Conservation (phyloP, 1,140 invertebrate species). For the Tetramorium simillimum region DNA sequence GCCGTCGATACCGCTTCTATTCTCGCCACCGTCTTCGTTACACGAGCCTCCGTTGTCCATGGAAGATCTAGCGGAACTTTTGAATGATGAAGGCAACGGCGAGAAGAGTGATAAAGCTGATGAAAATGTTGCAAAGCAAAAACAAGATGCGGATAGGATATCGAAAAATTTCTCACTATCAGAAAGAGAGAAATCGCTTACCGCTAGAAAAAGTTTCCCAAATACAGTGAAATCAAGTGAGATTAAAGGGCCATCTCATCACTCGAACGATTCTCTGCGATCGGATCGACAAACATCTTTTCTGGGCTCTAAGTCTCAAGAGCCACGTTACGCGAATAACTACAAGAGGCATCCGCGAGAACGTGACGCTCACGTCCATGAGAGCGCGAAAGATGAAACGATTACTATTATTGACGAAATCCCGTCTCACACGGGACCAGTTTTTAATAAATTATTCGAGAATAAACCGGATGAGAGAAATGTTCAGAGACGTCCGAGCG, state of each 20-base stretch:
- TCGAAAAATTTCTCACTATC: not conserved
- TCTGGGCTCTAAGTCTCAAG: conserved; percentile 46
- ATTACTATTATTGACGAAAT: conserved; percentile 27
- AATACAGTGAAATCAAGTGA: conserved; percentile 35
- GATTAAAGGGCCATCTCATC: not conserved
- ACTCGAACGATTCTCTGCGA: not conserved
- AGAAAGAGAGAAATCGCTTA: conserved; percentile 13
- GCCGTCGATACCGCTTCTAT: conserved; percentile 62
- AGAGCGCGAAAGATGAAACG: conserved; percentile 38
- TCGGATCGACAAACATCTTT: not conserved
- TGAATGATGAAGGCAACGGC: conserved; percentile 65
- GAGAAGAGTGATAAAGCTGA: not conserved
- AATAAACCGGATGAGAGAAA: conserved; percentile 50
- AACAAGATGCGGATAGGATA: conserved; percentile 69
- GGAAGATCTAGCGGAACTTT: conserved; percentile 76
- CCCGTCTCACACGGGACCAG: not conserved
- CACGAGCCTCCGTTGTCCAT: conserved; percentile 74
- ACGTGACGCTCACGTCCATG: conserved; percentile 45
- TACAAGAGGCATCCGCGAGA: conserved; percentile 77
- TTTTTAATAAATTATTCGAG: not conserved
- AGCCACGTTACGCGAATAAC: conserved; percentile 76
- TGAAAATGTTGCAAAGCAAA: not conserved
- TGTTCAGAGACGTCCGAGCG: conserved; percentile 50
- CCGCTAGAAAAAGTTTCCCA: conserved; percentile 33
- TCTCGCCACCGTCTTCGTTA: conserved; percentile 71